phyloP scores from a whole-genome alignment of 2,888 invertebrate species.

The Nymphalis urticae region DNA sequence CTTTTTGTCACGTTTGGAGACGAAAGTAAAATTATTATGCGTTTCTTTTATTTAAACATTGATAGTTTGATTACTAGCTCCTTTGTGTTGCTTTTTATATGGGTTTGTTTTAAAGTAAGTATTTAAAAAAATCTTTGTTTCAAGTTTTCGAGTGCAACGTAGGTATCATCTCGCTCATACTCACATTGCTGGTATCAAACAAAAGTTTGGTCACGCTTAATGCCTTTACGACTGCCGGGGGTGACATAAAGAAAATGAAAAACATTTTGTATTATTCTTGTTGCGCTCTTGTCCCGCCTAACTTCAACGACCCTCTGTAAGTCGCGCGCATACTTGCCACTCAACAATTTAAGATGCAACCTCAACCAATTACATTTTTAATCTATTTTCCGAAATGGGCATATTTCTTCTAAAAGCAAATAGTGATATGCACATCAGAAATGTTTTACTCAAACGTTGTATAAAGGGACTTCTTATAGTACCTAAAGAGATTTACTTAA shows the following conservation, averaged over 20 bases:
- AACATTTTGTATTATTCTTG: slow-evolving; percentile 86
- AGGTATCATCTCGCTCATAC: slow-evolving; percentile 64
- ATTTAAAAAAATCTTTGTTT: slow-evolving; percentile 31
- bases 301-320: slow-evolving; percentile 72
- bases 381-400: background rate
- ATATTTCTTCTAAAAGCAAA: too few relatives aligned
- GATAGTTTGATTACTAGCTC: too few relatives aligned
- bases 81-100: too few relatives aligned
- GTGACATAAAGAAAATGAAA: slow-evolving; percentile 95
- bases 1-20: background rate
- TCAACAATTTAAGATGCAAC: background rate
- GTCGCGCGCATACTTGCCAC: slow-evolving; percentile 51
- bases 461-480: too few relatives aligned
- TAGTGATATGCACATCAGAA: too few relatives aligned
- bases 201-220: slow-evolving; percentile 92
- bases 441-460: too few relatives aligned
- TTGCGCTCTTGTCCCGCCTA: slow-evolving; percentile 78
- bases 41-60: background rate
- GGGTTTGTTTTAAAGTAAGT: too few relatives aligned
- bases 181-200: slow-evolving; percentile 78
- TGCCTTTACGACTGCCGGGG: slow-evolving; percentile 92
- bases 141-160: slow-evolving; percentile 43
- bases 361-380: background rate
- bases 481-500: too few relatives aligned
- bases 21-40: background rate